Conservation (phyloP, 2,113 vertebrate species). For the Calcarius ornatus region DNA sequence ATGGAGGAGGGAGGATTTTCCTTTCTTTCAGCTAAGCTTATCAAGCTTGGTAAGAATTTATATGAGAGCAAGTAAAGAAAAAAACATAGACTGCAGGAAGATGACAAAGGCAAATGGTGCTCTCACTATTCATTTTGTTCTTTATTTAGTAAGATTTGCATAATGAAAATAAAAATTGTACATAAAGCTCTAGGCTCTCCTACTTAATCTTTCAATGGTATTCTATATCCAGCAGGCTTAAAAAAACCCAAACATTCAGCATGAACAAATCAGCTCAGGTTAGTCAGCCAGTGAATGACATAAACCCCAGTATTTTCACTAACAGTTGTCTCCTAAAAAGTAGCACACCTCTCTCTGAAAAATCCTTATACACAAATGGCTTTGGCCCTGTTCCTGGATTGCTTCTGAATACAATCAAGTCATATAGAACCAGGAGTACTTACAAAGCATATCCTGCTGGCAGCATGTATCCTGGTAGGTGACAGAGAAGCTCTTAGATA, state of each 20-base stretch:
- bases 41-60: not conserved
- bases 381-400: not conserved
- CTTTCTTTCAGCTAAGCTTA: not conserved
- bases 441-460: not conserved
- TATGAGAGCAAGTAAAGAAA: not conserved
- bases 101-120: not conserved
- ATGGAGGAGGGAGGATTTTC: not conserved
- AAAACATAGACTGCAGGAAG: not conserved
- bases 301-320: not conserved
- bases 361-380: not conserved
- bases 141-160: not conserved
- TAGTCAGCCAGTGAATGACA: not conserved
- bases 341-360: not conserved
- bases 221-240: not conserved
- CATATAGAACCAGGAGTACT: not conserved
- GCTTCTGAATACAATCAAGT: not conserved
- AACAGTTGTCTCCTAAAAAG: not conserved
- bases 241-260: not conserved
- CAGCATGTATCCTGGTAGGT: not conserved
- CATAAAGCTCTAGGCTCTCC: not conserved
- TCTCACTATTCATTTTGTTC: not conserved
- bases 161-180: not conserved
- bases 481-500: not conserved
- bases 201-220: not conserved
- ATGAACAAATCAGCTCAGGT: not conserved